Evolutionary conservation across 2,888 invertebrate species (phyloP).

Genomic region (Megaustenia siamemsis): DNA sequence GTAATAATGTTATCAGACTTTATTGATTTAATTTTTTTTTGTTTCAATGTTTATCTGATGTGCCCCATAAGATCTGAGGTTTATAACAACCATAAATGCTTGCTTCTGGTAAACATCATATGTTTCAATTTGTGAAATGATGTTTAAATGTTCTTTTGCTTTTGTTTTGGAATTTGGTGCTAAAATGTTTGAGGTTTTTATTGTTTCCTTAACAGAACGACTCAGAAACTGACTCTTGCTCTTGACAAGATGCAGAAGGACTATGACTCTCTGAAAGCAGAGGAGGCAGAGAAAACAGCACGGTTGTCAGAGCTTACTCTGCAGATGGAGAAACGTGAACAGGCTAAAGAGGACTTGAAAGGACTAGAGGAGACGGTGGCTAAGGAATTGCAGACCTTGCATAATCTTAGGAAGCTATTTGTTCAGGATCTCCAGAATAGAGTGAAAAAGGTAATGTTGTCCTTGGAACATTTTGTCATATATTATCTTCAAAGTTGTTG

Average conservation of each 20-base stretch:
- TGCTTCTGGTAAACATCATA: no score
- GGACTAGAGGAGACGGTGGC: slow-evolving; percentile 83
- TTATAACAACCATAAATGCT: no score
- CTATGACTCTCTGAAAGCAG: slow-evolving; percentile 95
- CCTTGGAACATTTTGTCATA: no score
- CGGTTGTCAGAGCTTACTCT: slow-evolving; percentile 95
- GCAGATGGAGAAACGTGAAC: slow-evolving; percentile 92
- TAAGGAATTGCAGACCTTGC: slow-evolving; percentile 98
- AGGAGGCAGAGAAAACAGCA: slow-evolving; percentile 95
- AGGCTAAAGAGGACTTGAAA: slow-evolving; percentile 95
- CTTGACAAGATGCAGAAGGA: slow-evolving; percentile 96
- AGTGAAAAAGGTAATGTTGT: slow-evolving; percentile 82
- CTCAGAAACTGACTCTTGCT: slow-evolving; percentile 93
- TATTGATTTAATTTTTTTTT: no score
- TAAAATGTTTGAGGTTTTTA: neutral
- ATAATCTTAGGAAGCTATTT: slow-evolving; percentile 98
- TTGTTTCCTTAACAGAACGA: slow-evolving; percentile 66
- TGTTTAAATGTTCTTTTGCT: neutral
- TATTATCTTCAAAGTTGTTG: no score
- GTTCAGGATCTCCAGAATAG: slow-evolving; percentile 96
- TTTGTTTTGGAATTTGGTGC: neutral
- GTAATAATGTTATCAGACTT: no score
- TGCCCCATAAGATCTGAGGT: no score
- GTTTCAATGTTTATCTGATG: no score
- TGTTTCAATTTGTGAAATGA: no score